phyloP scores from a whole-genome alignment of 2,888 invertebrate species.

The Dexiosoma caninum region DNA sequence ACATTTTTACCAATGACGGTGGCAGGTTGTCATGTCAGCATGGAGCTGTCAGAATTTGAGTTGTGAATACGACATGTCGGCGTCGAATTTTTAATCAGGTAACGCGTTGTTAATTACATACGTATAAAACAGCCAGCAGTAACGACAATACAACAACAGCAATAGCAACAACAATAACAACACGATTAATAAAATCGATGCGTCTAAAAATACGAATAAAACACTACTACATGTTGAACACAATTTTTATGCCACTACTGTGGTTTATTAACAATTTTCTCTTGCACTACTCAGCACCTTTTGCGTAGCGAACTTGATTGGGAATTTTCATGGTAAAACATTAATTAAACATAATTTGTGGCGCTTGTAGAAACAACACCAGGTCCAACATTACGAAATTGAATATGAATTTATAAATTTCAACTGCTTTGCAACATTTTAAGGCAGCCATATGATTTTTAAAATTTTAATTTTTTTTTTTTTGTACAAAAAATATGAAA shows the following conservation, averaged over 20 bases:
- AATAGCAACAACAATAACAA: slow-evolving; percentile 21
- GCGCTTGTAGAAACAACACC: slow-evolving; percentile 52
- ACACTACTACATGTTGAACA: slow-evolving; percentile 39
- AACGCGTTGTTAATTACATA: slow-evolving; percentile 64
- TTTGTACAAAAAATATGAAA: not conserved
- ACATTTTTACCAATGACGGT: slow-evolving; percentile 60
- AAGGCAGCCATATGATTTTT: not conserved
- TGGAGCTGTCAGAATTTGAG: slow-evolving; percentile 73
- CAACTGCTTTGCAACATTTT: slow-evolving; percentile 15
- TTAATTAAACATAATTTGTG: slow-evolving; percentile 63
- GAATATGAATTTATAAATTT: slow-evolving; percentile 52
- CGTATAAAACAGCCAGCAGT: slow-evolving; percentile 28
- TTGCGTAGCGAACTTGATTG: not conserved
- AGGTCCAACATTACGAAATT: slow-evolving; percentile 43
- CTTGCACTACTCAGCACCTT: not conserved
- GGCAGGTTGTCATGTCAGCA: slow-evolving; percentile 75
- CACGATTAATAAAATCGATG: slow-evolving; percentile 14
- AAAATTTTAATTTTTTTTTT: too few species aligned
- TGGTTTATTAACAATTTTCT: slow-evolving; percentile 22
- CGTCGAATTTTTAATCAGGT: slow-evolving; percentile 64
- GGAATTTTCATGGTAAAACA: slow-evolving; percentile 42
- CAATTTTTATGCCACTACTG: slow-evolving; percentile 29
- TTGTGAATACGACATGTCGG: slow-evolving; percentile 67
- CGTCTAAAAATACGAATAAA: slow-evolving; percentile 16
- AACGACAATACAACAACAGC: slow-evolving; percentile 8